phyloP scores from a whole-genome alignment of 2,888 invertebrate species.

The Diaperis boleti region DNA sequence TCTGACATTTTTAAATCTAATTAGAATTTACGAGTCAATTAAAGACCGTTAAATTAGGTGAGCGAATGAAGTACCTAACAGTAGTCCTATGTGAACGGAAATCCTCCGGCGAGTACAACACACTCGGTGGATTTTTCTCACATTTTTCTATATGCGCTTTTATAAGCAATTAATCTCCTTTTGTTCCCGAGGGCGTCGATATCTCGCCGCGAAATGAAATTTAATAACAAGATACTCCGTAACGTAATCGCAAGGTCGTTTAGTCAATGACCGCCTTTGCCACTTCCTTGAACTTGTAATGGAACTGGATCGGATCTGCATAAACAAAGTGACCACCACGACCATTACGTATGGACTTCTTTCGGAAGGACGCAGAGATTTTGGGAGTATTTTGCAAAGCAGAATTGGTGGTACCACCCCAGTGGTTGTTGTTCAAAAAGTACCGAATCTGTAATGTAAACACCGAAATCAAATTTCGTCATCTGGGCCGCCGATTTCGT shows the following conservation, averaged over 20 bases:
- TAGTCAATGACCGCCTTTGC: slow-evolving; percentile 61
- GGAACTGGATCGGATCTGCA: slow-evolving; percentile 55
- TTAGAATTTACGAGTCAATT: slow-evolving; percentile 22
- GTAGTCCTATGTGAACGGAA: slow-evolving; percentile 37
- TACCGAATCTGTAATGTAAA: background rate
- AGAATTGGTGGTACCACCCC: too few relatives aligned
- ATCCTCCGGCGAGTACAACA: slow-evolving; percentile 17
- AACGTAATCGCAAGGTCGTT: slow-evolving; percentile 60
- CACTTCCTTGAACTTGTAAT: slow-evolving; percentile 62
- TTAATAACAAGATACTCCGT: slow-evolving; percentile 26
- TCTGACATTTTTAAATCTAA: slow-evolving; percentile 14
- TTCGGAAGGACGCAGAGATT: slow-evolving; percentile 2
- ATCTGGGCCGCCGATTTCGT: background rate
- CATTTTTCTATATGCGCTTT: slow-evolving; percentile 28
- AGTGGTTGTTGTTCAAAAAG: too few relatives aligned
- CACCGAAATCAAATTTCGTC: background rate
- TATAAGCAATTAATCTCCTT: slow-evolving; percentile 15
- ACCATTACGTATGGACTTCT: slow-evolving; percentile 9
- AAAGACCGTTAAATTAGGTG: slow-evolving; percentile 32
- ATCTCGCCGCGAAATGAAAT: slow-evolving; percentile 3
- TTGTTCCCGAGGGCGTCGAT: slow-evolving; percentile 11
- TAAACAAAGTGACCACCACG: slow-evolving; percentile 41
- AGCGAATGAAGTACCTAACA: slow-evolving; percentile 29
- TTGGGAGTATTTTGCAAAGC: background rate
- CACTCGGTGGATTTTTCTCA: slow-evolving; percentile 31